Conservation (phyloP, 2,113 vertebrate genomes). For the Suncus etruscus region DNA sequence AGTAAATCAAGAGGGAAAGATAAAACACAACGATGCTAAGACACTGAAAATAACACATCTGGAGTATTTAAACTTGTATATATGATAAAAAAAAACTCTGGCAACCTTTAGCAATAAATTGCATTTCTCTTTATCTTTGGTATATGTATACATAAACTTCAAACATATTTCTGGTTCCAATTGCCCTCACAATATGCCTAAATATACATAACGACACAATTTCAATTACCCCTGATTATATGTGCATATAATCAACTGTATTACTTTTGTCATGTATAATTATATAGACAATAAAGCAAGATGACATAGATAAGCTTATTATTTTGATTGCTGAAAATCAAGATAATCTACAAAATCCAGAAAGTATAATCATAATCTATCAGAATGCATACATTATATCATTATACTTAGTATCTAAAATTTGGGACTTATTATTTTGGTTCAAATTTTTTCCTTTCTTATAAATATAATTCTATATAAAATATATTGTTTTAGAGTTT, state of each 20-base stretch:
- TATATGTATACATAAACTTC: not conserved
- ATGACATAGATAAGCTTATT: not conserved
- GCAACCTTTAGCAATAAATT: not conserved
- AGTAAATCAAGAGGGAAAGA: too few relatives aligned
- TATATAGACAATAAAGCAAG: not conserved
- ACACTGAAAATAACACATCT: too few relatives aligned
- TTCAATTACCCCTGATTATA: not conserved
- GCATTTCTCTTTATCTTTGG: conserved; percentile 2
- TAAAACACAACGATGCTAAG: too few relatives aligned
- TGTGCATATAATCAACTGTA: not conserved
- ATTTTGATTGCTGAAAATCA: conserved; percentile 23
- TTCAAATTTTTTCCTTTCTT: conserved; percentile 21
- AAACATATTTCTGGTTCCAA: not conserved
- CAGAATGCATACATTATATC: not conserved
- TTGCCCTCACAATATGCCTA: not conserved
- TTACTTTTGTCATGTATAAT: not conserved
- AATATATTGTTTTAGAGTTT: conserved; percentile 13
- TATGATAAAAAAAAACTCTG: too few relatives aligned
- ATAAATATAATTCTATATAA: not conserved
- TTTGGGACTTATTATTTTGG: not conserved
- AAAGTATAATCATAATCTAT: not conserved
- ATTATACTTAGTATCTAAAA: not conserved
- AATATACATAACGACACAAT: not conserved
- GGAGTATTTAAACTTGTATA: too few relatives aligned
- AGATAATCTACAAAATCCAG: not conserved